A percentile compares a stretch with the other conserved stretches of the same genome.
phyloP scores from a whole-genome alignment of 2,797 vertebrate genomes.

The Adelosebastes latens region DNA sequence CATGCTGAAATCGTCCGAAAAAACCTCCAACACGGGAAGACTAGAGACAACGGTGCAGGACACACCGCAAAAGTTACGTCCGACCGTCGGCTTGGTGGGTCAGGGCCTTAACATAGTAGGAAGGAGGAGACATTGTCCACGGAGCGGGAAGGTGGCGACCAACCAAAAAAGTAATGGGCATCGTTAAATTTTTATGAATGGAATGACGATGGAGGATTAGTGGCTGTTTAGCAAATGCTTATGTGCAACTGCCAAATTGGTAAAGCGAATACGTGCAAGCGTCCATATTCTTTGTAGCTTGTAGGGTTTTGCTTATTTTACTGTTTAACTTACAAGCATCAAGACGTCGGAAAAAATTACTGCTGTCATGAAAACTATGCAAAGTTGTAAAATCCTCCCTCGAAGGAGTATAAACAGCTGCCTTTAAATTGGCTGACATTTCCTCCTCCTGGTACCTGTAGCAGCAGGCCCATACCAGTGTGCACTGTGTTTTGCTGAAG shows the following conservation, averaged over 20 bases:
- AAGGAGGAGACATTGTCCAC: neutral
- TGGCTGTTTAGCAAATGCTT: neutral
- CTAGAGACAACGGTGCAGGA: too few relatives aligned
- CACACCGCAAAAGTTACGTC: too few relatives aligned
- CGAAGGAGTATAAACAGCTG: neutral
- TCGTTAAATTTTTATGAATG: neutral
- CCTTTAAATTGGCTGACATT: slow-evolving; percentile 13
- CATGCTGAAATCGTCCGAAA: too few relatives aligned
- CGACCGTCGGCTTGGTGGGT: too few relatives aligned
- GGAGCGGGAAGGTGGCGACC: neutral
- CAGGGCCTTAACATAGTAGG: neutral
- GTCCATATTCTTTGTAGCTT: neutral
- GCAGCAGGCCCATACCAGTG: slow-evolving; percentile 15
- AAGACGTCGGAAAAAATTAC: neutral
- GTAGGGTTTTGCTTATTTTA: neutral
- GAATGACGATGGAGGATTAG: neutral
- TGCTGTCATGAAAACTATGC: neutral
- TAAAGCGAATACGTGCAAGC: neutral
- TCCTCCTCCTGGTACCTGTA: slow-evolving; percentile 12
- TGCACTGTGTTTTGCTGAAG: slow-evolving; percentile 33
- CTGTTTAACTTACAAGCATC: neutral
- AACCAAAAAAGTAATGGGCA: neutral
- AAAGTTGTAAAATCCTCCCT: neutral
- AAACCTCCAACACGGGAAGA: too few relatives aligned
- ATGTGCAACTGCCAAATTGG: neutral